Percentiles rank a stretch among this genome's conserved stretches.
Conservation (phyloP, 2,113 vertebrate species). For the Stictonetta naevosa region DNA sequence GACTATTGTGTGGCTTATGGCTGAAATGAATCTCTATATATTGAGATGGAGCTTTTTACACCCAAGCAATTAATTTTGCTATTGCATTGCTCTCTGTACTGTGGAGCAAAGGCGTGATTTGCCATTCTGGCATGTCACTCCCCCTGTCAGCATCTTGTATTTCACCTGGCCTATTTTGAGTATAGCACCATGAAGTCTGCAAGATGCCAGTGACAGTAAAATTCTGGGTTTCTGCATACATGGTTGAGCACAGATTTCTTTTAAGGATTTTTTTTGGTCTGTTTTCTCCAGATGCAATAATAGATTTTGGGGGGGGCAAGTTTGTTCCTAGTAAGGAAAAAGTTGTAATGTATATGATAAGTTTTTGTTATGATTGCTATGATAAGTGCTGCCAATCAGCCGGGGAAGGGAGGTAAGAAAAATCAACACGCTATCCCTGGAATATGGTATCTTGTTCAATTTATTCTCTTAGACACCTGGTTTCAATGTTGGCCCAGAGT, state of each 20-base stretch:
- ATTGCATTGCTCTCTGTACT: neutral
- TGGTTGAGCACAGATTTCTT: neutral
- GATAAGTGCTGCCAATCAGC: neutral
- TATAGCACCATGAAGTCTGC: neutral
- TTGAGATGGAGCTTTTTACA: neutral
- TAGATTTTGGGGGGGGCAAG: neutral
- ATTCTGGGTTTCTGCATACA: neutral
- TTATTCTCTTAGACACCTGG: neutral
- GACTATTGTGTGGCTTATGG: neutral
- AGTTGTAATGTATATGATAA: no score
- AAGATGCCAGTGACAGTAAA: neutral
- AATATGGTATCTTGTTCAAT: neutral
- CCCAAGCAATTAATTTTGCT: neutral
- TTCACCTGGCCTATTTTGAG: neutral
- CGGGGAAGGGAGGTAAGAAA: neutral
- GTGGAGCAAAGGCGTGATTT: neutral
- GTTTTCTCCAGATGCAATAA: neutral
- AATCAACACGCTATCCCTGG: neutral
- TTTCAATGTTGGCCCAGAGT: neutral
- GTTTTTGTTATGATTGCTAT: no score
- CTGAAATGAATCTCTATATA: neutral
- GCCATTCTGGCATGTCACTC: neutral
- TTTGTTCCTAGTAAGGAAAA: neutral
- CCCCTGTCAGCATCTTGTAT: neutral
- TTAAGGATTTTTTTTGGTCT: neutral